Evolutionary conservation across 2,888 invertebrate genomes (phyloP), one percentile per base, ranked within the genome.

Genomic region (Thera obeliscata): DNA sequence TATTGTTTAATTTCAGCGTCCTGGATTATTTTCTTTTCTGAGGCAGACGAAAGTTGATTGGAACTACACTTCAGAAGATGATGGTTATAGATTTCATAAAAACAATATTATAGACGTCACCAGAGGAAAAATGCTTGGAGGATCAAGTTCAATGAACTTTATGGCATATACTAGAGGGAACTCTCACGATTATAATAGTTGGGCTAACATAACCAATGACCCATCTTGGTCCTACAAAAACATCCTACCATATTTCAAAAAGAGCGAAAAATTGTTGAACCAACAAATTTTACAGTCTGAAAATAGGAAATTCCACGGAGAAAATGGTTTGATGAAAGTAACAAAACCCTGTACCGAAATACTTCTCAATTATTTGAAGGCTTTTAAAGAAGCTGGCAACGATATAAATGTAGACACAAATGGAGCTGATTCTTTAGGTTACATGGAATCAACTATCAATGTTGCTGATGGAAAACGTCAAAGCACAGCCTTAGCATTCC

Each of bases 351-450:
- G 75, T 0, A 71, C 70, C 56, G 35, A 64, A 49, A 67, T 65
- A 35, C 76, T 78, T 7, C 50, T 69, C 1, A 61, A 76, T 52
- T 83, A 84, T 70, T 70, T 87, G 2, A 57, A 81, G 9, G 88
- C 92, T 2, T 87, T 92, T 11, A 67, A 82, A 64, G 92, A 94
- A 77, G 71, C 93, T 56, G 94, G 94, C 0, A 85, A 80, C 11
- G 74, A 80, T 12, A 70, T 78, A 33, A 61, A 85, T 41, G 7
- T 64, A 9, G 72, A 75, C 43, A 63, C 70, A 22, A 76, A 73
- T 59, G 61, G 61, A 0, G 52, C 61, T 5, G 46, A 69, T 49
- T 69, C 72, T 6, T 54, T 91, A 9, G 94, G 94, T 4, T 90
- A 90, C 56, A 86, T 91, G 0, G 87, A 88, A 67, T 76, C 89